A percentile compares a stretch with the other conserved stretches of the same genome.
Evolutionary conservation across 2,113 vertebrate genomes (phyloP).

Genomic region (Megaceryle maxima): DNA sequence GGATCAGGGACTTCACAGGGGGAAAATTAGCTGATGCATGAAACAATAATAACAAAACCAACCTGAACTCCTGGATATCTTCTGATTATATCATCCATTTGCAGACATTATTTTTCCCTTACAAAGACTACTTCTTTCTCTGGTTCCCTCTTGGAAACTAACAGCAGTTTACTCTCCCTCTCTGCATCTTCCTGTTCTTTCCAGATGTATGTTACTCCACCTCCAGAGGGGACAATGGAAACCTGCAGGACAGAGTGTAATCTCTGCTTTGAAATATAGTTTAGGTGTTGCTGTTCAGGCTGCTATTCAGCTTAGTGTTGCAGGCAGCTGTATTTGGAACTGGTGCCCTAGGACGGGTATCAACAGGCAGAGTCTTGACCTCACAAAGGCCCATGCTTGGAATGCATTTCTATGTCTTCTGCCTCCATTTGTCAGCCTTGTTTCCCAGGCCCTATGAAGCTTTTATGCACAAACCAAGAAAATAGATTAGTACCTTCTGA

Average conservation of each 20-base stretch:
- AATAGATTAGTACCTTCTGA: constrained; percentile 83
- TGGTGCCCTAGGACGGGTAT: neutral
- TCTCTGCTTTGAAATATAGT: neutral
- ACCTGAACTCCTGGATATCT: neutral
- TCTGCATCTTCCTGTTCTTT: neutral
- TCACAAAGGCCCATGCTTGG: neutral
- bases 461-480: neutral
- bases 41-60: neutral
- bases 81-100: neutral
- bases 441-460: neutral
- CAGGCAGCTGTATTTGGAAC: neutral
- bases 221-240: neutral
- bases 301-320: neutral
- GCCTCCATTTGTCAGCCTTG: neutral
- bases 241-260: neutral
- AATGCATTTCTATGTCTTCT: neutral
- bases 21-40: neutral
- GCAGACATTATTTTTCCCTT: neutral
- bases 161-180: neutral
- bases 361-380: neutral
- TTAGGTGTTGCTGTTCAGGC: neutral
- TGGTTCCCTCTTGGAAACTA: neutral
- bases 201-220: neutral
- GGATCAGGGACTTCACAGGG: neutral
- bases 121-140: neutral